Conservation (phyloP, 2,888 invertebrate genomes). For the Noctua janthina region DNA sequence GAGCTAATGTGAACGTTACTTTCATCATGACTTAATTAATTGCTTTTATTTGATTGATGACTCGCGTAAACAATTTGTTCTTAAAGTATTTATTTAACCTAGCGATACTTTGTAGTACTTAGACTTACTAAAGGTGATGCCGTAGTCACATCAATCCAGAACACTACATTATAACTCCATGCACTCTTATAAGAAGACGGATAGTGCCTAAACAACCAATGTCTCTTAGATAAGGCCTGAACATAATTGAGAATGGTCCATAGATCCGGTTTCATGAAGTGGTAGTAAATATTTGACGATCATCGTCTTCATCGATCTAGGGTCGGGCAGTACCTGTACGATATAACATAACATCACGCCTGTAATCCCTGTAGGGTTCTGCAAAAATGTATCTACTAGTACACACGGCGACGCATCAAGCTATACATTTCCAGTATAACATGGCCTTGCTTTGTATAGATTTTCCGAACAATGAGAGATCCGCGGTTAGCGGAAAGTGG, state of each 20-base stretch:
- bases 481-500: too few species aligned
- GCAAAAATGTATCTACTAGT: too few species aligned
- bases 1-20: slow-evolving; percentile 20
- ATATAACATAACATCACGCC: too few species aligned
- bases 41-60: slow-evolving; percentile 34
- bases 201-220: background rate
- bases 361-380: too few species aligned
- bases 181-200: background rate
- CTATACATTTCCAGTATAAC: too few species aligned
- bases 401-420: too few species aligned
- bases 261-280: background rate
- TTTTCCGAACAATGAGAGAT: too few species aligned
- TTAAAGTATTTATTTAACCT: background rate
- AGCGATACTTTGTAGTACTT: background rate
- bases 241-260: background rate
- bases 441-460: too few species aligned
- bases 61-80: background rate
- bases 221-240: background rate
- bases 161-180: background rate
- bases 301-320: background rate
- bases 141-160: background rate
- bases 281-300: background rate
- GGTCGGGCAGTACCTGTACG: background rate
- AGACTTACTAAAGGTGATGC: background rate
- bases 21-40: slow-evolving; percentile 20